Evolutionary conservation across 2,888 invertebrate species (phyloP).

Genomic region (Eilema depressum): DNA sequence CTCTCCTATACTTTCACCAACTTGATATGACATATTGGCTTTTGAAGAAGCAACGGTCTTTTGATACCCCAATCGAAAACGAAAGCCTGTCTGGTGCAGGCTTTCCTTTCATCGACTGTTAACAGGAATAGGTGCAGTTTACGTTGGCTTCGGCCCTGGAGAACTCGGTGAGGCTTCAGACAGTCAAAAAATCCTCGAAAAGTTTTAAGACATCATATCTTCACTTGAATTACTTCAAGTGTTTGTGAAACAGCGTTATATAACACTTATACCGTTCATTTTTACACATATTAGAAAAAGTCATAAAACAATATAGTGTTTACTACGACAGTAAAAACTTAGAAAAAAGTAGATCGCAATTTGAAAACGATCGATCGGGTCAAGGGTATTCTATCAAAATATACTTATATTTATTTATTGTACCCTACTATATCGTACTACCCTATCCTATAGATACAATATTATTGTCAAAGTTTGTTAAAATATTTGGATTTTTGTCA

Average conservation of each 20-base stretch:
- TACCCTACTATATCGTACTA: not conserved
- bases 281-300: not conserved
- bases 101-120: no score
- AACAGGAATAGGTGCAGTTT: no score
- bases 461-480: no score
- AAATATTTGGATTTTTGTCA: no score
- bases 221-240: not conserved
- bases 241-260: not conserved
- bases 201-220: not conserved
- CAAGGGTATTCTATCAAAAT: not conserved
- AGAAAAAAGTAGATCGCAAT: not conserved
- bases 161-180: not conserved
- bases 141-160: no score
- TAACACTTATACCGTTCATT: not conserved
- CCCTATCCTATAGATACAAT: no score
- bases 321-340: constrained; percentile 4
- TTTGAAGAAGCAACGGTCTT: no score
- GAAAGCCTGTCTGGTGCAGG: no score
- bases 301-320: not conserved
- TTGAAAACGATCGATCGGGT: not conserved
- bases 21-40: no score
- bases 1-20: no score
- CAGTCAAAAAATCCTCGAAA: not conserved
- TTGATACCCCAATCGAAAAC: no score
- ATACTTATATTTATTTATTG: not conserved